Evolutionary conservation across 2,888 invertebrate species (phyloP).

Genomic region (Catonia carolina): DNA sequence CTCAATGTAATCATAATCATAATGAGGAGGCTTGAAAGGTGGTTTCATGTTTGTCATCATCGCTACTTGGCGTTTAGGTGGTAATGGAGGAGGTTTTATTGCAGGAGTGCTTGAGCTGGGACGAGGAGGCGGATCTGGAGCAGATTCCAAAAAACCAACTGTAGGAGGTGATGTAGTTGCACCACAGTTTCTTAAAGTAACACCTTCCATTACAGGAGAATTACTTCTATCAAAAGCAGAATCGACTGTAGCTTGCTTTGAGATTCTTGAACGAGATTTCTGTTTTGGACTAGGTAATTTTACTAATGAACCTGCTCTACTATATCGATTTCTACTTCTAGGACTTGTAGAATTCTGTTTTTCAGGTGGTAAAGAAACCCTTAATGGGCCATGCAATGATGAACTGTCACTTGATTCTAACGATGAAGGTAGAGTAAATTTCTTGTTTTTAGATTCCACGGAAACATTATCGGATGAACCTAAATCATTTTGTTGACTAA

Average conservation of each 20-base stretch:
- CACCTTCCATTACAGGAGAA: constrained; percentile 34
- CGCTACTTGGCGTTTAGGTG: constrained; percentile 60
- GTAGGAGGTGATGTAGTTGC: constrained; percentile 24
- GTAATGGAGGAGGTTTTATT: constrained; percentile 63
- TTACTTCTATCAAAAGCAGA: constrained; percentile 28
- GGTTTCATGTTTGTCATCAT: constrained; percentile 49
- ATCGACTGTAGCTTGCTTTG: constrained; percentile 34
- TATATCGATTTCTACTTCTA: constrained; percentile 24
- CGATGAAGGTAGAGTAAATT: constrained; percentile 35
- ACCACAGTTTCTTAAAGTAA: constrained; percentile 29
- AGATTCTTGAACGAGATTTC: constrained; percentile 34
- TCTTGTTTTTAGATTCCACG: constrained; percentile 23
- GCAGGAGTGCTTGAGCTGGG: constrained; percentile 45
- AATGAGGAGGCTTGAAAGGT: constrained; percentile 57
- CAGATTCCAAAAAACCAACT: constrained; percentile 35
- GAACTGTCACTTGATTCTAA: constrained; percentile 26
- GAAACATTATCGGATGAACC: neutral
- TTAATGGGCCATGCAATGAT: constrained; percentile 55
- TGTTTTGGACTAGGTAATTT: constrained; percentile 44
- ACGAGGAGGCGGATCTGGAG: constrained; percentile 63
- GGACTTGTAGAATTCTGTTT: constrained; percentile 35
- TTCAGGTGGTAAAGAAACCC: constrained; percentile 63
- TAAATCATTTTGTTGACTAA: constrained; percentile 22
- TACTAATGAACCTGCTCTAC: constrained; percentile 35
- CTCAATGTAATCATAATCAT: constrained; percentile 52